These are phyloP conservation scores for Flexamia atlantica DNA, from an alignment of 2,888 invertebrate species.

Conservation along the genomic window DNA sequence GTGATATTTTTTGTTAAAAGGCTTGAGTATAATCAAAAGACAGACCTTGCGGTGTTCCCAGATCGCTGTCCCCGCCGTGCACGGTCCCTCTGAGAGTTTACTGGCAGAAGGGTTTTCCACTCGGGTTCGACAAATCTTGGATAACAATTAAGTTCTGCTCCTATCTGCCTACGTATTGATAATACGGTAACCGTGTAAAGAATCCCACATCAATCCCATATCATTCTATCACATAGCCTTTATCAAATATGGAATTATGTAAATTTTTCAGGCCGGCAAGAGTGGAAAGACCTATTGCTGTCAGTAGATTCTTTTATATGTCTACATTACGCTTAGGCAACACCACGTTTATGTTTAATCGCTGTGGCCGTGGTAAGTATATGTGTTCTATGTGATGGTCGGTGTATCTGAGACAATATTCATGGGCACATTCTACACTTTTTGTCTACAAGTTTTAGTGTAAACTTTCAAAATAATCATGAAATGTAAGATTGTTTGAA, in stretches of 20 bases:
- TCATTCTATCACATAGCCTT: no score
- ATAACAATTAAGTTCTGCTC: no score
- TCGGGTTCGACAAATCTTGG: no score
- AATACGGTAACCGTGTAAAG: no score
- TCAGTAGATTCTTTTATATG: neutral
- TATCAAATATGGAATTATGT: no score
- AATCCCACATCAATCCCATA: no score
- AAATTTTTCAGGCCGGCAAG: no score
- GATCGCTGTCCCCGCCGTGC: neutral
- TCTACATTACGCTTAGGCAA: constrained; percentile 36
- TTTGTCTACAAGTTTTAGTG: constrained; percentile 7
- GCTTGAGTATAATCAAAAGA: constrained; percentile 48
- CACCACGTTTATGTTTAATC: neutral
- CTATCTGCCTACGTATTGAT: no score
- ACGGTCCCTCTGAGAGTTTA: neutral
- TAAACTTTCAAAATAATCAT: neutral
- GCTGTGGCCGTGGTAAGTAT: neutral
- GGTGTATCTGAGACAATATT: constrained; percentile 33
- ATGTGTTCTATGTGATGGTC: neutral
- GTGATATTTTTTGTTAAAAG: constrained; percentile 9
- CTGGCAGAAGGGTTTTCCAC: no score
- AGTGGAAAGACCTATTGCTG: neutral
- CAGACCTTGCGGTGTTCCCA: neutral
- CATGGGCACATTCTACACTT: constrained; percentile 40
- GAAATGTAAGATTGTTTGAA: no score